A percentile compares a stretch with the other conserved stretches of the same genome.
Conservation (phyloP, 2,113 vertebrate species). For the Oryzias curvinotus region DNA sequence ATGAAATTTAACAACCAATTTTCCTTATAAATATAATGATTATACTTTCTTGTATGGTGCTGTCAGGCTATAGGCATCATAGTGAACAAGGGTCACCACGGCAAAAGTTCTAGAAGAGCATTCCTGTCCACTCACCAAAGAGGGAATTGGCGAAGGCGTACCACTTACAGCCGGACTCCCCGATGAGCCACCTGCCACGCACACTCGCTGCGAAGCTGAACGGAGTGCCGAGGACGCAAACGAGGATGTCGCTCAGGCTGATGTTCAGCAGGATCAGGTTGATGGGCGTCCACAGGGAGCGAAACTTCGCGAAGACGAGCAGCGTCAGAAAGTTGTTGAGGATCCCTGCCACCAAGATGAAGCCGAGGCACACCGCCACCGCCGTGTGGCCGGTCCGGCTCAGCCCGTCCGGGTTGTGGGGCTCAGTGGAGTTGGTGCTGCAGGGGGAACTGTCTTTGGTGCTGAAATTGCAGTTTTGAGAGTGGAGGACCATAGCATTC, state of each 20-base stretch:
- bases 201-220: constrained; percentile 78
- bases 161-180: constrained; percentile 72
- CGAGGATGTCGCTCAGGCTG: constrained; percentile 75
- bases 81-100: too few species aligned
- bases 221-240: constrained; percentile 74
- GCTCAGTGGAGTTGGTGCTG: constrained; percentile 13
- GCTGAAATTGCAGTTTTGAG: constrained; percentile 56
- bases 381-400: constrained; percentile 67
- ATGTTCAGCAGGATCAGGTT: constrained; percentile 79
- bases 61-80: too few species aligned
- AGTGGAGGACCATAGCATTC: constrained; percentile 63
- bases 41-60: too few species aligned
- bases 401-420: constrained; percentile 48
- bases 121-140: constrained; percentile 68
- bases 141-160: constrained; percentile 81
- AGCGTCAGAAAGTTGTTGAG: constrained; percentile 68
- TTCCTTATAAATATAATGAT: too few species aligned
- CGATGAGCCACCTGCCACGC: constrained; percentile 71
- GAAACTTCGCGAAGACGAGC: constrained; percentile 66
- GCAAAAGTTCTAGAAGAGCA: too few species aligned
- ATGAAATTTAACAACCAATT: too few species aligned
- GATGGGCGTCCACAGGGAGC: constrained; percentile 73
- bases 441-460: constrained; percentile 56
- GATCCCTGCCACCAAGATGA: constrained; percentile 69
- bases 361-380: constrained; percentile 71